Evolutionary conservation across 2,113 vertebrate genomes (phyloP).

Genomic region (Hiodon alosoides): DNA sequence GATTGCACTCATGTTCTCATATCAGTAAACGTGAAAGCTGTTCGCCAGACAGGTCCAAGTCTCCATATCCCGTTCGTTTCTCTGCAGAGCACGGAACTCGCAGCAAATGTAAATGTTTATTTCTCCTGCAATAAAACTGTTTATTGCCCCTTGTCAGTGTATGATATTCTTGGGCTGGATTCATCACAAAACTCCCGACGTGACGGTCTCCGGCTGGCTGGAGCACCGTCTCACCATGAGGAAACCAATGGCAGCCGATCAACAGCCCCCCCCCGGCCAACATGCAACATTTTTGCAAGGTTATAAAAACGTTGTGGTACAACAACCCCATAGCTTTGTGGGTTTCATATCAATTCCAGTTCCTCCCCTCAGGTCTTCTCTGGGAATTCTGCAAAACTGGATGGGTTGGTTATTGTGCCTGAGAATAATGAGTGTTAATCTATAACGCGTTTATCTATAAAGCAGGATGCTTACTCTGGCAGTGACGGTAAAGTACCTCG

Average conservation of each 20-base stretch:
- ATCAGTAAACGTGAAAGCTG: slow-evolving; percentile 2
- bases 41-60: neutral
- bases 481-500: too few relatives aligned
- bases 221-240: neutral
- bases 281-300: too few relatives aligned
- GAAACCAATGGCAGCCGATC: too few relatives aligned
- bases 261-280: neutral
- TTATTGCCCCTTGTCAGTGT: slow-evolving; percentile 37
- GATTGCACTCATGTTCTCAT: slow-evolving; percentile 1
- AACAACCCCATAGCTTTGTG: too few relatives aligned
- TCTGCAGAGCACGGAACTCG: neutral
- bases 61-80: neutral
- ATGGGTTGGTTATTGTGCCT: too few relatives aligned
- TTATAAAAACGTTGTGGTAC: too few relatives aligned
- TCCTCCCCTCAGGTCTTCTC: too few relatives aligned
- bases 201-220: slow-evolving; percentile 31
- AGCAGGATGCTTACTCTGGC: too few relatives aligned
- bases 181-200: slow-evolving; percentile 31
- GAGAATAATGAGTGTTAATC: too few relatives aligned
- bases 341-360: too few relatives aligned
- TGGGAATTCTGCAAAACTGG: too few relatives aligned
- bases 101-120: slow-evolving; percentile 43
- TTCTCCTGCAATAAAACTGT: slow-evolving; percentile 35
- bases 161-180: slow-evolving; percentile 36
- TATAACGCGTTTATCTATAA: too few relatives aligned